Percentiles rank a stretch among this genome's conserved stretches.
These are phyloP conservation scores for Lepus americanus DNA, from an alignment of 2,113 vertebrate species.

Conservation along the genomic window DNA sequence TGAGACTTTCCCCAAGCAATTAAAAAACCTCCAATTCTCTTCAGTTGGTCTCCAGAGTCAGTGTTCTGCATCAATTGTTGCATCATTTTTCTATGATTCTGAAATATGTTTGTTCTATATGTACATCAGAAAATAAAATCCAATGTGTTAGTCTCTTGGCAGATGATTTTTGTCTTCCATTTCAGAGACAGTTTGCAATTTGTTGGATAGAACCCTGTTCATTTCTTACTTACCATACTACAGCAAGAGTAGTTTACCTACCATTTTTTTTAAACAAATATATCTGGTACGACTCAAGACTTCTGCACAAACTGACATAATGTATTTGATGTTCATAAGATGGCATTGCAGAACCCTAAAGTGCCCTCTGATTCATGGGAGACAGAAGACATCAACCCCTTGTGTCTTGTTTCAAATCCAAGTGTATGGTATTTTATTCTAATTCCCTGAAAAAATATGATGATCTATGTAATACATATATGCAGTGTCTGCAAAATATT, in stretches of 20 bases:
- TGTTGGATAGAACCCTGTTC: not conserved
- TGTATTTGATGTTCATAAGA: not conserved
- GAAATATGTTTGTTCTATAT: not conserved
- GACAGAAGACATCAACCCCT: constrained; percentile 31
- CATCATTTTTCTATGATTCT: constrained; percentile 20
- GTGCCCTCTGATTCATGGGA: constrained; percentile 8
- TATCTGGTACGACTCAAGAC: constrained; percentile 31
- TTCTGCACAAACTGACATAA: not conserved
- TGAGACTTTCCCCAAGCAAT: constrained; percentile 48
- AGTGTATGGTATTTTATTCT: not conserved
- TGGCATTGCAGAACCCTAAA: not conserved
- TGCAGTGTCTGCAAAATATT: not conserved
- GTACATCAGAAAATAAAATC: constrained; percentile 16
- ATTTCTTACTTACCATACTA: not conserved
- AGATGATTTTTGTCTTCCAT: constrained; percentile 43
- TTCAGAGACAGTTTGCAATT: constrained; percentile 1
- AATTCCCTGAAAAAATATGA: constrained; percentile 49
- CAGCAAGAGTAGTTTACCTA: constrained; percentile 5
- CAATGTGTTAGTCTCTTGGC: constrained; percentile 3
- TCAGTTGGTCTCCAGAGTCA: not conserved
- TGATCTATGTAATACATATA: not conserved
- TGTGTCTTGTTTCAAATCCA: constrained; percentile 51
- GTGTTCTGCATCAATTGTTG: not conserved
- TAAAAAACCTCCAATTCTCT: constrained; percentile 54
- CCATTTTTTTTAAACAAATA: constrained; percentile 22